Evolutionary conservation across 2,797 vertebrate genomes (phyloP), one percentile per base, ranked within the genome.

Genomic region (Typhlichthys subterraneus): DNA sequence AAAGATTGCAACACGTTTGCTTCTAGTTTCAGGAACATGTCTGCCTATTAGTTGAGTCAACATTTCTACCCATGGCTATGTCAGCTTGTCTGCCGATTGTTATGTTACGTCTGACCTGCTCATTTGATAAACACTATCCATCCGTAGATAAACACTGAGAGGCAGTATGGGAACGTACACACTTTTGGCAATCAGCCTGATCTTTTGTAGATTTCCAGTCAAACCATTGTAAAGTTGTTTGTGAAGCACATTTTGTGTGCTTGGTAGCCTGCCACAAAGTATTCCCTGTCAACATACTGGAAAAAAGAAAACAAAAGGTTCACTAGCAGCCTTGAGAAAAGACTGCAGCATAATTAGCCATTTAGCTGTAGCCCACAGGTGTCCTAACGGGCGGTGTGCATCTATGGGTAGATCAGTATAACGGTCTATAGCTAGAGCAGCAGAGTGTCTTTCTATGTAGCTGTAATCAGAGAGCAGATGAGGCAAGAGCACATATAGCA

Each of bases 1-100:
- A 96, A 93, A 94, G 95, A 94, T 94, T 94, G 94, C 95, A 94
- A 96, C 92, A 92, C 90, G 83, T 89, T 85, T 88, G 84, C 87
- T 86, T 87, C 85, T 87, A 87, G 80, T 87, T 88, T 88, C 86
- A 85, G 86, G 83, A 87, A 85, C 88, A 85, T 84, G 76, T 89
- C 83, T 88, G 87, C 88, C 81, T 85, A 80, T 23, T 79, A 77
- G 87, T 80, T 79, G 80, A 80, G 72, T 86, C 80, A 76, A 75
- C 75, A 66, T 65, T 70, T 85, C 83, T 82, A 80, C 84, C 84
- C 80, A 78, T 80, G 82, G 81, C 80, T 83, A 76, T 71, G 69
- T 84, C 81, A 82, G 81, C 77, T 81, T 70, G 81, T 88, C 75
- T 79, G 75, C 77, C 81, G 79, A 60, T 62, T 72, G 73, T 82